Percentiles rank a stretch among this genome's conserved stretches.
phyloP scores from a whole-genome alignment of 1,140 invertebrate species.

The Elymnias hypermnestra region DNA sequence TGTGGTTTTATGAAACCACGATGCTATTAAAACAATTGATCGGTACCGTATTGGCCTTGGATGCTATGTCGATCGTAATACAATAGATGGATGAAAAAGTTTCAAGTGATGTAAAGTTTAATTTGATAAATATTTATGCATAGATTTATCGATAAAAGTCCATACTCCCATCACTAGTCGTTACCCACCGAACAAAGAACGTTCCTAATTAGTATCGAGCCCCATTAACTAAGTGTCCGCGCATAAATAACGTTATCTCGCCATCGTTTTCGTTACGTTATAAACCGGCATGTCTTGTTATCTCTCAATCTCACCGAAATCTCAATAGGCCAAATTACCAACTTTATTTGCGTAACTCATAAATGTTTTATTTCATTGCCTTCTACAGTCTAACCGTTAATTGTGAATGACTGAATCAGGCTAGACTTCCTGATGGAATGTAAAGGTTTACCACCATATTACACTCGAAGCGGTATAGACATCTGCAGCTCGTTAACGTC shows the following conservation, averaged over 20 bases:
- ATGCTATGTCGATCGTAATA: no score
- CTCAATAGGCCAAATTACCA: constrained; percentile 3
- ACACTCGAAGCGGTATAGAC: no score
- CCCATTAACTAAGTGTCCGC: constrained; percentile 5
- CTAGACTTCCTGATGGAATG: no score
- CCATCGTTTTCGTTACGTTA: constrained; percentile 24
- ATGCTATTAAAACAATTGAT: no score
- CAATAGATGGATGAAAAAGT: no score
- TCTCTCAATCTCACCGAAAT: not conserved
- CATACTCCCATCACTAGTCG: not conserved
- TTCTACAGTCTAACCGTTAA: not conserved
- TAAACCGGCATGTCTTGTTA: constrained; percentile 22
- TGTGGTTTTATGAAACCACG: no score
- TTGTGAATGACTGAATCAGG: not conserved
- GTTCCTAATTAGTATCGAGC: constrained; percentile 4
- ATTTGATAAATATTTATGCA: no score
- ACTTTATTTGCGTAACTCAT: constrained; percentile 1
- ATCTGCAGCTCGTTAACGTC: no score
- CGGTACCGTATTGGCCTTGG: no score
- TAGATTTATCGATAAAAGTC: no score
- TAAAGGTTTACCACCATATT: no score
- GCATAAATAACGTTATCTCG: constrained; percentile 6
- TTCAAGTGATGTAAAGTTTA: no score
- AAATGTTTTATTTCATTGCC: not conserved
- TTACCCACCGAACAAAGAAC: not conserved